phyloP scores from a whole-genome alignment of 2,888 invertebrate species.

The Drosophila helvetica region DNA sequence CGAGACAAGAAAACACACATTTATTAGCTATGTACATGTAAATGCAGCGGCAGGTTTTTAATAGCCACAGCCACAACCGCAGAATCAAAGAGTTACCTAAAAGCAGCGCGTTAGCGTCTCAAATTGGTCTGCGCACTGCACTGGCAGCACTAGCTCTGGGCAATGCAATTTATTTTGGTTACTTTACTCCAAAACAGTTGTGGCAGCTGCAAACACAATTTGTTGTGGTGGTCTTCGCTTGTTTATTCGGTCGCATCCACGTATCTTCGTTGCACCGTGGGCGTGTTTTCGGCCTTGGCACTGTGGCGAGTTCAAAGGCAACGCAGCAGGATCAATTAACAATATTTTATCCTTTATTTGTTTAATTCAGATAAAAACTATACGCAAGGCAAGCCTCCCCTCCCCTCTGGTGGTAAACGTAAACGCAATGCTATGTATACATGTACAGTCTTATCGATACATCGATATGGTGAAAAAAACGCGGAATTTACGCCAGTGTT shows the following conservation, averaged over 20 bases:
- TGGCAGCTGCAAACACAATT: conserved; percentile 8
- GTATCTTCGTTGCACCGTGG: not conserved
- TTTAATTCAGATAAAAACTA: not conserved
- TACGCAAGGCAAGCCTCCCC: not conserved
- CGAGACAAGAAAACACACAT: conserved; percentile 29
- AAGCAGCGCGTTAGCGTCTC: conserved; percentile 16
- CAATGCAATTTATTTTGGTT: conserved; percentile 39
- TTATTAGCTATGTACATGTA: conserved; percentile 24
- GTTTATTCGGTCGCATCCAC: not conserved
- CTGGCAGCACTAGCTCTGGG: conserved; percentile 12
- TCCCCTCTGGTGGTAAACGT: not conserved
- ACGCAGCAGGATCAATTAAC: not conserved
- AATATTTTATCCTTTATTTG: not conserved
- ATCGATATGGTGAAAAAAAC: not conserved
- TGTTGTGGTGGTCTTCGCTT: not conserved
- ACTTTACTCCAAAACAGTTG: conserved; percentile 37
- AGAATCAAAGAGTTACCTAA: conserved; percentile 36
- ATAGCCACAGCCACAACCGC: conserved; percentile 28
- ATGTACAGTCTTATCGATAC: not conserved
- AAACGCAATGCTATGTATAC: not conserved
- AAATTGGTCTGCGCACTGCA: not conserved
- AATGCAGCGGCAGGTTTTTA: conserved; percentile 25
- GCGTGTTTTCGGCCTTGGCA: not conserved
- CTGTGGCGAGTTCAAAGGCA: not conserved
- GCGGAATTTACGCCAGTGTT: not conserved